Evolutionary conservation across 2,888 invertebrate genomes (phyloP).

Genomic region (Habroteleia sp.): DNA sequence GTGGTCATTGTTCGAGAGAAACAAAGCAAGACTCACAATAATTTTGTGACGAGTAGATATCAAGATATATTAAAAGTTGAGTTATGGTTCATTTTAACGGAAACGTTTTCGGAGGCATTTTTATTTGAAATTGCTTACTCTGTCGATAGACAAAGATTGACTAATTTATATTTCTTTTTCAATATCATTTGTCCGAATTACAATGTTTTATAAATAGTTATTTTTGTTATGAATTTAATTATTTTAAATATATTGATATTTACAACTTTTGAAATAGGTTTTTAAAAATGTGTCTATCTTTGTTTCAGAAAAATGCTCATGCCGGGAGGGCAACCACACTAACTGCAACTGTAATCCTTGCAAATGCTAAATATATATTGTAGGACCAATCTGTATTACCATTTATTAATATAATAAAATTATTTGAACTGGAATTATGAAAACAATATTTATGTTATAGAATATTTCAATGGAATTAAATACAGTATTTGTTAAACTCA

Average conservation of each 20-base stretch:
- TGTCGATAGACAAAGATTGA: no score
- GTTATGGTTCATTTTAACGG: conserved; percentile 39
- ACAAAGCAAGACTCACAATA: conserved; percentile 33
- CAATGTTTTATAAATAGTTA: no score
- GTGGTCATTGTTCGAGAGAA: conserved; percentile 32
- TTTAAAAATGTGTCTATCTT: no score
- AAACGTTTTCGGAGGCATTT: no score
- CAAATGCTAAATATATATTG: conserved; percentile 30
- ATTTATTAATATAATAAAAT: neutral
- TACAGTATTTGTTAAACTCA: conserved; percentile 31
- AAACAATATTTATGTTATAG: conserved; percentile 4
- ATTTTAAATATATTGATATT: conserved; percentile 5
- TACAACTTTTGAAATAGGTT: no score
- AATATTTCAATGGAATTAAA: conserved; percentile 1
- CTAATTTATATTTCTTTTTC: no score
- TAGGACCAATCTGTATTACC: conserved; percentile 9
- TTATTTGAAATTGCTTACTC: no score
- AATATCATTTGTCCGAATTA: no score
- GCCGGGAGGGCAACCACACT: conserved; percentile 68
- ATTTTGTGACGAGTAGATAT: conserved; percentile 17
- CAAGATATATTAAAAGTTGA: conserved; percentile 2
- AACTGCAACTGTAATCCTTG: conserved; percentile 50
- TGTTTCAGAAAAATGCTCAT: conserved; percentile 75
- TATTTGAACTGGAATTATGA: neutral
- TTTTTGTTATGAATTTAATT: no score